Base-by-base conservation (phyloP, 2,113 vertebrate species). In the Oncorhynchus keta region DNA sequence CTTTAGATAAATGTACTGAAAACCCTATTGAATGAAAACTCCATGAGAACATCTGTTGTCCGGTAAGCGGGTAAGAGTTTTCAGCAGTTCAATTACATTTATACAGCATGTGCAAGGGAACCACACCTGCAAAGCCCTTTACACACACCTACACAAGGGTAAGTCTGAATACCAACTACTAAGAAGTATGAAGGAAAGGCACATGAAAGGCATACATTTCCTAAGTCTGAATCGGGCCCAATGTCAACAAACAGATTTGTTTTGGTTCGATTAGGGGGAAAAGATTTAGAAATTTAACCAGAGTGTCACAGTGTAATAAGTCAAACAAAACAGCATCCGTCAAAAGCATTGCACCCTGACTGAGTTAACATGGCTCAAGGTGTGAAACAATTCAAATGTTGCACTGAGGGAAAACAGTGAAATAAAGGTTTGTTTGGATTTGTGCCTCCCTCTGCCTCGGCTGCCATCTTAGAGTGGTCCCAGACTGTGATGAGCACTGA, bases 371-470 rank as follows among this genome's bases (percentile, higher is more conserved):
- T 26, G 55, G 13, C 51, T 20, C 39, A 67, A 78, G 22, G 26
- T 68, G 67, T 74, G 68, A 71, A 67, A 61, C 48, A 75, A 67
- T 66, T 48, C 68, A 70, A 70, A 59, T 67, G 55, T 24, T 65
- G 5, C 68, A 75, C 35, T 70, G 55, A 12, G n/a, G 11, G 32
- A n/a, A 28, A 26, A 67, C 45, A 66, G 26, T 26, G 49, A 68
- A 20, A 78, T 55, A 78, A 73, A 32, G 62, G 14, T 24, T 61
- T 48, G 28, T 66, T 71, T 32, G 59, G 24, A 48, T 51, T 6
- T 59, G 65, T 16, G n/a, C 48, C 30, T 26, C 71, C 16, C 14
- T 51, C 76, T 68, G 20, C 48, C n/a, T 32, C 64, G 55, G 45
- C 45, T 26, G 22, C 30, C 28, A 45, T 26, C 14, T 18, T 61